These are phyloP conservation scores for Euproctis similis DNA, from an alignment of 2,888 invertebrate genomes.

Conservation along the genomic window DNA sequence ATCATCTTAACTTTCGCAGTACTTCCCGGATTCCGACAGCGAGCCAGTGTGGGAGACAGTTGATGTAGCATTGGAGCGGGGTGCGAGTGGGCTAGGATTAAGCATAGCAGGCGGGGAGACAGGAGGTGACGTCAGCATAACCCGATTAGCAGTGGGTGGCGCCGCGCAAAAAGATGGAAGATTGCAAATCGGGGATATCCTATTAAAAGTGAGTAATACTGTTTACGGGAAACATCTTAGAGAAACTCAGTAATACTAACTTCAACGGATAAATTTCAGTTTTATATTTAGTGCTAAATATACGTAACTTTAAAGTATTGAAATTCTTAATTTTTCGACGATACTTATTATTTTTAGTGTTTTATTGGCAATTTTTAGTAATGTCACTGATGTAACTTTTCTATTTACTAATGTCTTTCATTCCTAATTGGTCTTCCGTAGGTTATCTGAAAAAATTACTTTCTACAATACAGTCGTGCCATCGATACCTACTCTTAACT, in stretches of 20 bases:
- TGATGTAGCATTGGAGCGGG: slow-evolving; percentile 92
- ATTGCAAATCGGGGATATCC: slow-evolving; percentile 94
- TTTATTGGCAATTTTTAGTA: no score
- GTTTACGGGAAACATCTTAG: background rate
- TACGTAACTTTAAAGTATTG: background rate
- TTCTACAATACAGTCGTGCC: no score
- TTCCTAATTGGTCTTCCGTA: no score
- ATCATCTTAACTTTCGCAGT: slow-evolving; percentile 28
- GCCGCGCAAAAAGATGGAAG: slow-evolving; percentile 92
- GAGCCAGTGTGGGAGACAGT: slow-evolving; percentile 94
- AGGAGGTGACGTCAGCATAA: slow-evolving; percentile 97
- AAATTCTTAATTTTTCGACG: no score
- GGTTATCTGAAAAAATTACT: no score
- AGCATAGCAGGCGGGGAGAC: slow-evolving; percentile 99
- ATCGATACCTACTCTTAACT: no score
- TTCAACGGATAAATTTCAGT: background rate
- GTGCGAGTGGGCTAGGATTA: slow-evolving; percentile 93
- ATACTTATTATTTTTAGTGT: no score
- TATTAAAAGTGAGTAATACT: slow-evolving; percentile 77
- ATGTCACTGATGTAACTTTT: no score
- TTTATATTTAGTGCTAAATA: no score
- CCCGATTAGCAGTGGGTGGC: slow-evolving; percentile 94
- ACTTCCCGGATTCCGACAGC: slow-evolving; percentile 52
- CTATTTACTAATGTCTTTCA: no score
- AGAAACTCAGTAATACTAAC: no score